Conservation (phyloP, 1,140 invertebrate genomes). For the Chymomyza costata region DNA sequence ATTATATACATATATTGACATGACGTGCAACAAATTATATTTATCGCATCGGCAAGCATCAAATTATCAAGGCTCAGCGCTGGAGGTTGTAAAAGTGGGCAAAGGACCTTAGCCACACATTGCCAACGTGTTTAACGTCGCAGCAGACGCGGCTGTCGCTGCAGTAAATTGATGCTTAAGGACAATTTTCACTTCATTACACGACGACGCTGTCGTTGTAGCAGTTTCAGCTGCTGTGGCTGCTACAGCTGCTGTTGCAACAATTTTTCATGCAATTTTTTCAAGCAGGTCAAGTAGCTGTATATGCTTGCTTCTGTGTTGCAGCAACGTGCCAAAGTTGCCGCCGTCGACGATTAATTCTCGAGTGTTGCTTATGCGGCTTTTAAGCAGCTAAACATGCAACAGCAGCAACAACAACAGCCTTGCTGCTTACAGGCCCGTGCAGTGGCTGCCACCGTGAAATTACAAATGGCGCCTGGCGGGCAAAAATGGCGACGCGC, state of each 20-base stretch:
- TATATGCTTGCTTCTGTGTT: not conserved
- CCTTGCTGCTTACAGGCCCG: conserved; percentile 5
- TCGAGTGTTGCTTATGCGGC: conserved; percentile 38
- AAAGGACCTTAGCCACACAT: conserved; percentile 18
- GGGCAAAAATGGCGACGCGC: conserved; percentile 30
- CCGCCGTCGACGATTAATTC: conserved; percentile 38
- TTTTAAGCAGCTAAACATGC: conserved; percentile 20
- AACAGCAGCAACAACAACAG: conserved; percentile 6
- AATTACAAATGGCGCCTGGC: conserved; percentile 50
- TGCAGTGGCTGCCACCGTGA: conserved; percentile 33
- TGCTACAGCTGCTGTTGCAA: conserved; percentile 12
- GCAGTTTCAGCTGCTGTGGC: not conserved
- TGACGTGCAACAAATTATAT: conserved; percentile 74
- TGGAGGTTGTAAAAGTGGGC: conserved; percentile 26
- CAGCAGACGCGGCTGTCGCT: conserved; percentile 20
- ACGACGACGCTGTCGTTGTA: conserved; percentile 21
- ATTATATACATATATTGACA: conserved; percentile 74
- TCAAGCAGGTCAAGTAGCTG: conserved; percentile 10
- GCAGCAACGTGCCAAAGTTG: not conserved
- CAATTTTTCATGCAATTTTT: conserved; percentile 27
- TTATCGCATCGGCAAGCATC: conserved; percentile 74
- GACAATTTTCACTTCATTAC: conserved; percentile 75
- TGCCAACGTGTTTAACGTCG: conserved; percentile 4
- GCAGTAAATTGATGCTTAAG: conserved; percentile 72
- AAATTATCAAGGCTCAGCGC: conserved; percentile 58